phyloP scores from a whole-genome alignment of 2,888 invertebrate genomes.

The Leptarthrus brevirostris region DNA sequence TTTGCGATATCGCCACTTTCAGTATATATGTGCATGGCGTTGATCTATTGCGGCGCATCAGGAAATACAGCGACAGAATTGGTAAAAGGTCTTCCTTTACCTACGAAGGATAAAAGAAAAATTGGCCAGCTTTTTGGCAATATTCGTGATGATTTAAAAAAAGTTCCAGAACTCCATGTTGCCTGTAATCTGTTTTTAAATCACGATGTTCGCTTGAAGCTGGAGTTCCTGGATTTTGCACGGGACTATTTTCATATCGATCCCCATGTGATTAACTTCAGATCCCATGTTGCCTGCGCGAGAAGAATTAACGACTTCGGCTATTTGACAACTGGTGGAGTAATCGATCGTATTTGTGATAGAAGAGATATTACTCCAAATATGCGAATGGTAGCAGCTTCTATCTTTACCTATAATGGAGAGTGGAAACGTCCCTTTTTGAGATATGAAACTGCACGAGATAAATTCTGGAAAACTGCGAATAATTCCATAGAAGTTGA shows the following conservation, averaged over 20 bases:
- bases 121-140: not conserved
- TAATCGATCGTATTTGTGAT: not conserved
- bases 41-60: not conserved
- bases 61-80: not conserved
- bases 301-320: not conserved
- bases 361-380: not conserved
- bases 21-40: not conserved
- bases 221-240: not conserved
- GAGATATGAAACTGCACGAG: not conserved
- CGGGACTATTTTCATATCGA: not conserved
- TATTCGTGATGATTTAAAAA: not conserved
- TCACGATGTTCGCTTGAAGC: not conserved
- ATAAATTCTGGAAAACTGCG: not conserved
- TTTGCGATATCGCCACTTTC: not conserved
- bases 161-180: not conserved
- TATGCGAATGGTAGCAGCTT: not conserved
- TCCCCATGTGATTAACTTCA: not conserved
- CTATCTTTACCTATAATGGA: not conserved
- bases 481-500: not conserved
- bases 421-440: not conserved
- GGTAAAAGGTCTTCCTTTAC: not conserved
- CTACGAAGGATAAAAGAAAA: not conserved
- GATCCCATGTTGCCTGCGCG: not conserved
- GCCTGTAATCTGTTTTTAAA: not conserved
- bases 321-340: not conserved